Evolutionary conservation across 2,888 invertebrate genomes (phyloP).

Genomic region (Thymelicus acteon): DNA sequence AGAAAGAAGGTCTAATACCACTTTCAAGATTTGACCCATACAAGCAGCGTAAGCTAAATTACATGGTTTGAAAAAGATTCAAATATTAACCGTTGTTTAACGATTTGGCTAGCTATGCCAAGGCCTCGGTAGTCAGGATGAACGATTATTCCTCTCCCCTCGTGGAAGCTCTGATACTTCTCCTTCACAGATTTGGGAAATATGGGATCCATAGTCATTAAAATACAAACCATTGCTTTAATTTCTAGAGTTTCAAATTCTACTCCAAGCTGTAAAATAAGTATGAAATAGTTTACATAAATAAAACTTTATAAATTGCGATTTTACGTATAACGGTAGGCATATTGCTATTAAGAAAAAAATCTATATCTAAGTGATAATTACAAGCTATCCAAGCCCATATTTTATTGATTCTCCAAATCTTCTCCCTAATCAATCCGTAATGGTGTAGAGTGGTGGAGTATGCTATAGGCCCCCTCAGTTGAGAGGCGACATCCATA

Average conservation of each 20-base stretch:
- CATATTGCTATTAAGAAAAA: too few relatives aligned
- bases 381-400: too few relatives aligned
- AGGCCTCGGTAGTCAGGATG: conserved; percentile 49
- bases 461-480: too few relatives aligned
- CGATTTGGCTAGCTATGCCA: conserved; percentile 48
- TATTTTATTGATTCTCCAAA: too few relatives aligned
- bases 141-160: conserved; percentile 48
- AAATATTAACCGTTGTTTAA: conserved; percentile 44
- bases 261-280: conserved; percentile 39
- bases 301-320: background rate
- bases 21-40: too few relatives aligned
- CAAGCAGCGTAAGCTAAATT: too few relatives aligned
- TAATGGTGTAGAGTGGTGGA: too few relatives aligned
- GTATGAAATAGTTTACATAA: background rate
- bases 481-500: too few relatives aligned
- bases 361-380: too few relatives aligned
- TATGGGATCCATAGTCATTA: conserved; percentile 39
- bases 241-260: conserved; percentile 50
- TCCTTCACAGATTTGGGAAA: conserved; percentile 41
- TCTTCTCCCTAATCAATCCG: too few relatives aligned
- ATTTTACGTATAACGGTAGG: too few relatives aligned
- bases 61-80: background rate
- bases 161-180: conserved; percentile 41
- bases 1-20: too few relatives aligned
- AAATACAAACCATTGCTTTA: conserved; percentile 47